Base-by-base conservation (phyloP, 2,797 vertebrate genomes). In the Enteromius anoplus region DNA sequence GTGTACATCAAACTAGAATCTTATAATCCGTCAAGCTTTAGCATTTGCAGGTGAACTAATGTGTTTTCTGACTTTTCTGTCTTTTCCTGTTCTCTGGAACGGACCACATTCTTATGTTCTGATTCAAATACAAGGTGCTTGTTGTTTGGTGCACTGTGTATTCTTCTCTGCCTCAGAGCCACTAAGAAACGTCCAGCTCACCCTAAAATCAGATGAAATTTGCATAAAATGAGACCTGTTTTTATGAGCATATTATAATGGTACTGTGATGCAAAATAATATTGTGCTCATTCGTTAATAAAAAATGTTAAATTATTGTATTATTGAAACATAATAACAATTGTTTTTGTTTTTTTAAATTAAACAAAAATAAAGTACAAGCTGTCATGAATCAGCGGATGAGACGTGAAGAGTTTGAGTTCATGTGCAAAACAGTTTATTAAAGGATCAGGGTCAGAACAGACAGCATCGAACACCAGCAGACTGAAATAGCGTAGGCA, bases 41-140 rank as follows among this genome's bases (percentile, higher is more conserved):
- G 75, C 49, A 58, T 78, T 68, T 83, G 81, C 81, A 69, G 75
- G 73, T 83, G 65, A 69, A 77, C 26, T n/a, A 58, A 47, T 68
- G 26, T 23, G 17, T 60, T 69, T 62, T 76, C 19, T 32, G 32
- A 62, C 71, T n/a, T n/a, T n/a, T n/a, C n/a, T n/a, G 4, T 68
- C 15, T 17, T 4, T 2, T 75, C 21, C 0, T 53, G 5, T 65
- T 72, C 42, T 83, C 64, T 60, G 58, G 55, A 64, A 40, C 4
- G 5, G 53, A 8, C 62, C 23, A 69, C 14, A 21, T 32, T 58
- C 40, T 34, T 34, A n/a, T 5, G 9, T 40, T 70, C 53, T 40
- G 26, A 11, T 45, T 70, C 21, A 69, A 14, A 69, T 60, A 77
- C 49, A 69, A 47, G 51, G 49, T 49, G 37, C 6, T 37, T 77